Evolutionary conservation across 2,888 invertebrate genomes (phyloP).

Genomic region (Melinaea menophilus): DNA sequence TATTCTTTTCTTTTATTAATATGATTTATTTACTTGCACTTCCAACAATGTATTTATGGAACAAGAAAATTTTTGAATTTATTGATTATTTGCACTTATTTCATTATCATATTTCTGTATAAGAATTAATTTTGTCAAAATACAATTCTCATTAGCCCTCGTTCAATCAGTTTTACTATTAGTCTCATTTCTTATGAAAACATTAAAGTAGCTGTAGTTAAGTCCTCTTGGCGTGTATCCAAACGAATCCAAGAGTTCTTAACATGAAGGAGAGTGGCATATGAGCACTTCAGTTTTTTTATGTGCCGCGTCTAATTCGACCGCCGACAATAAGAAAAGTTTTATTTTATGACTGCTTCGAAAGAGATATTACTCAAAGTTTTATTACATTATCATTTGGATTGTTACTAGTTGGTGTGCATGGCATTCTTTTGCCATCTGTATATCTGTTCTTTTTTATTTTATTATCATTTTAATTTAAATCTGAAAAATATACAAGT

Average conservation of each 20-base stretch:
- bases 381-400: conserved; percentile 34
- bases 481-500: too few relatives aligned
- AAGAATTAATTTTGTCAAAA: too few relatives aligned
- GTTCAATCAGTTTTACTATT: neutral
- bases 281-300: conserved; percentile 35
- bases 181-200: conserved; percentile 1
- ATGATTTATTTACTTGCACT: too few relatives aligned
- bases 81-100: too few relatives aligned
- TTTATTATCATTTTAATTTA: too few relatives aligned
- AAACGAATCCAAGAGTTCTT: conserved; percentile 29
- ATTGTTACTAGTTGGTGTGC: neutral
- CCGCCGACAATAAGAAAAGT: conserved; percentile 35
- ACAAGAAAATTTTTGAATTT: too few relatives aligned
- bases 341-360: conserved; percentile 36
- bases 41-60: too few relatives aligned
- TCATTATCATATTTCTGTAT: too few relatives aligned
- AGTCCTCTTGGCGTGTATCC: conserved; percentile 25
- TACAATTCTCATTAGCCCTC: neutral
- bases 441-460: too few relatives aligned
- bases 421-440: too few relatives aligned
- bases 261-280: conserved; percentile 31
- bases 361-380: conserved; percentile 31
- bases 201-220: conserved; percentile 15
- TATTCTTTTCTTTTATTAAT: too few relatives aligned
- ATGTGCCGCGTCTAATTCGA: conserved; percentile 39